Evolutionary conservation across 2,113 vertebrate species (phyloP).

Genomic region (Tyrannus savana): DNA sequence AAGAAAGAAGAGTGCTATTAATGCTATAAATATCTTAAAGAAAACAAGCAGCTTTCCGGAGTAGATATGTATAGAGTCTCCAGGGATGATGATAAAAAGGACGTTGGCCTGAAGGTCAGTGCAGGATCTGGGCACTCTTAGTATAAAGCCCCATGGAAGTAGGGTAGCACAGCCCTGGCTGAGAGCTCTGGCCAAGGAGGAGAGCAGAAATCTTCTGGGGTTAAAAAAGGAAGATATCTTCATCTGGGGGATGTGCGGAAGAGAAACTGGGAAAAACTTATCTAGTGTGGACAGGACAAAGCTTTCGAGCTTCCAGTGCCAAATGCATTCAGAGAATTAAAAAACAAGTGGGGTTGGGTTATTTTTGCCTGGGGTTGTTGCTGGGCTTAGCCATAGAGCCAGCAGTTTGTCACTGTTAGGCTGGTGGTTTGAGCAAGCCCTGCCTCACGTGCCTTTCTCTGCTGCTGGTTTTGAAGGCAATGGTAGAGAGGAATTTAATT

Average conservation of each 20-base stretch:
- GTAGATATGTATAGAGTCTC: not conserved
- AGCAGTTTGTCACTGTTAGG: not conserved
- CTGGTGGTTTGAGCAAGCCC: not conserved
- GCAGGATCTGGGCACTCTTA: not conserved
- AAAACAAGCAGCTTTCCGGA: not conserved
- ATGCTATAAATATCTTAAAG: slow-evolving; percentile 53
- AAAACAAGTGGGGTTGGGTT: not conserved
- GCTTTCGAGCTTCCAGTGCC: not conserved
- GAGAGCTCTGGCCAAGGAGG: not conserved
- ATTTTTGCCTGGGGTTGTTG: not conserved
- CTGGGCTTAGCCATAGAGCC: not conserved
- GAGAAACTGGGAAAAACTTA: not conserved
- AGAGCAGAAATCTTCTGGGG: not conserved
- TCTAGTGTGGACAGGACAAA: not conserved
- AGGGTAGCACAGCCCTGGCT: not conserved
- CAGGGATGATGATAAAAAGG: not conserved
- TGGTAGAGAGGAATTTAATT: not conserved
- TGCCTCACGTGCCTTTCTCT: not conserved
- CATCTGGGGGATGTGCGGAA: not conserved
- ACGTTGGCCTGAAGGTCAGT: slow-evolving; percentile 11
- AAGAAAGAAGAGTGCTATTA: slow-evolving; percentile 14
- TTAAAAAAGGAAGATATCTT: not conserved
- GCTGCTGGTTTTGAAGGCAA: not conserved
- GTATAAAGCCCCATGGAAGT: not conserved
- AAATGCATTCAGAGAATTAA: not conserved